phyloP scores from a whole-genome alignment of 2,113 vertebrate genomes.

The Corythornis cristatus region DNA sequence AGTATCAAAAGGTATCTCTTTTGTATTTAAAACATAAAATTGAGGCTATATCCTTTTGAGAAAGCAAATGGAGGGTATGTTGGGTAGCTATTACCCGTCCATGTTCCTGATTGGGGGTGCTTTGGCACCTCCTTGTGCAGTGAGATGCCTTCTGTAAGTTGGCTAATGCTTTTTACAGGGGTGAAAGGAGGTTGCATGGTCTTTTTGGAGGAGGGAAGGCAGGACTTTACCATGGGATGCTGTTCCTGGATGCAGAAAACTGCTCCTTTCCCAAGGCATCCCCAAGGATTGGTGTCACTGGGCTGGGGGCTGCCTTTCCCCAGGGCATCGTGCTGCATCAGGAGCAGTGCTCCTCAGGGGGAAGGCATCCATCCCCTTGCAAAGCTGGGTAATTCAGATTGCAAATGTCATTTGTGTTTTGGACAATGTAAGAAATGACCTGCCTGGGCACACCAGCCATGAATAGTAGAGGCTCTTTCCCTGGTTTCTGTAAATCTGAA shows the following conservation, averaged over 20 bases:
- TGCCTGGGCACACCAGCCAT: background rate
- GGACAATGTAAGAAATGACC: background rate
- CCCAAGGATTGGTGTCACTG: background rate
- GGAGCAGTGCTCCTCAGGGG: background rate
- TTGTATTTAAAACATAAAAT: background rate
- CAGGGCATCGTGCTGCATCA: background rate
- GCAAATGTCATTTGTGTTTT: background rate
- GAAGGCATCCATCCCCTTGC: background rate
- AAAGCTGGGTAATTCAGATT: background rate
- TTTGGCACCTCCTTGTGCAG: background rate
- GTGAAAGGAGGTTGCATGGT: background rate
- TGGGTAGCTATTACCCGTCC: background rate
- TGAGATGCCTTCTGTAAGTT: background rate
- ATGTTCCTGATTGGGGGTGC: background rate
- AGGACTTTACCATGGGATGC: background rate
- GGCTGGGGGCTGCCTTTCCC: background rate
- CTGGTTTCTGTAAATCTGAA: conserved; percentile 6
- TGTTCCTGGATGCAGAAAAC: background rate
- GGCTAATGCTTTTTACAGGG: background rate
- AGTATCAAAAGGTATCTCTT: background rate
- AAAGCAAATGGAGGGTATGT: background rate
- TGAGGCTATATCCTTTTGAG: background rate
- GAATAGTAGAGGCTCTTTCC: background rate
- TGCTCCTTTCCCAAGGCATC: background rate
- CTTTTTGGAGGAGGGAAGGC: background rate